A percentile compares a stretch with the other conserved stretches of the same genome.
Evolutionary conservation across 2,113 vertebrate genomes (phyloP).

Genomic region (Phyllostomus discolor): DNA sequence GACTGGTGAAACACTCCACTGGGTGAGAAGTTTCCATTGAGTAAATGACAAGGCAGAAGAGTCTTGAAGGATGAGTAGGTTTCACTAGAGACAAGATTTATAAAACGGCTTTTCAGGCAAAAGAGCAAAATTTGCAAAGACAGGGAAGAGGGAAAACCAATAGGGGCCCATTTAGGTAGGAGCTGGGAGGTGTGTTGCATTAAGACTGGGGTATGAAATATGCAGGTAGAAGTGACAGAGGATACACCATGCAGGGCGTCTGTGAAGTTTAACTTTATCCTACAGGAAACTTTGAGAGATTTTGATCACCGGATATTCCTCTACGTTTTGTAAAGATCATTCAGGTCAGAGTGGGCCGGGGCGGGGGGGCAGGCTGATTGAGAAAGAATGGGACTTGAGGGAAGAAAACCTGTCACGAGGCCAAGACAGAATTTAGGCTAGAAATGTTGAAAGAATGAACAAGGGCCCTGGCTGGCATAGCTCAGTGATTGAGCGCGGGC

Average conservation of each 20-base stretch:
- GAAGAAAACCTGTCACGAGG: neutral
- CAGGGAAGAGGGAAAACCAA: neutral
- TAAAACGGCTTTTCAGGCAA: neutral
- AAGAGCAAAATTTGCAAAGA: neutral
- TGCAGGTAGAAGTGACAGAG: neutral
- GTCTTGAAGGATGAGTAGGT: neutral
- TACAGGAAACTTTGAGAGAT: neutral
- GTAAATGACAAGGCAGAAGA: neutral
- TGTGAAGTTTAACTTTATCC: neutral
- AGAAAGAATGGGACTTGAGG: neutral
- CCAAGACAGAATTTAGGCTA: neutral
- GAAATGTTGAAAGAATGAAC: neutral
- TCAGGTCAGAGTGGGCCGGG: neutral
- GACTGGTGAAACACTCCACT: neutral
- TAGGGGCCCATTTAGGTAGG: neutral
- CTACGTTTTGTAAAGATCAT: neutral
- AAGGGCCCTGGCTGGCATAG: too few species aligned
- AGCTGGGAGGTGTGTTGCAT: neutral
- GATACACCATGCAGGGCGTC: accelerated
- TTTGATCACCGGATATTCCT: neutral
- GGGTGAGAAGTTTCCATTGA: neutral
- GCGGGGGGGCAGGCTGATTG: too few species aligned
- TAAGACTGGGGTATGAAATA: neutral
- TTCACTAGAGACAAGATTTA: neutral
- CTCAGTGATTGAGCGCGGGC: too few species aligned